Evolutionary conservation across 2,797 vertebrate genomes (phyloP).

Genomic region (Bradypodion ventrale): DNA sequence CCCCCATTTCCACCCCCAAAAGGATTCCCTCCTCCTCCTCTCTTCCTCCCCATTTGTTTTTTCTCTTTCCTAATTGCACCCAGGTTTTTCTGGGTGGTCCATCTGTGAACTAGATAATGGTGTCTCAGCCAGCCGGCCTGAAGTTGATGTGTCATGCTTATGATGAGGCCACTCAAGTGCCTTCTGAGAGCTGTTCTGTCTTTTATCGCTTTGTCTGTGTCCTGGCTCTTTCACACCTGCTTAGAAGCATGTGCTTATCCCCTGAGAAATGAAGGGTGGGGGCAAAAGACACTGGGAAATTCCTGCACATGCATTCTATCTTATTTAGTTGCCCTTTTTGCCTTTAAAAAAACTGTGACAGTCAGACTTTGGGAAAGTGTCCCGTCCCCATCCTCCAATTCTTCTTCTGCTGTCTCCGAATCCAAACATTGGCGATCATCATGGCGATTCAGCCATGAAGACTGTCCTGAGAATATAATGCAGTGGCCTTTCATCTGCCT

Average conservation of each 20-base stretch:
- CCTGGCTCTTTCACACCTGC: conserved; percentile 75
- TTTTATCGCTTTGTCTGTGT: conserved; percentile 70
- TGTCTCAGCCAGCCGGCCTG: conserved; percentile 65
- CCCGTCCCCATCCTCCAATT: too few relatives aligned
- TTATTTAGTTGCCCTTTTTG: conserved; percentile 20
- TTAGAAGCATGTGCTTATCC: conserved; percentile 53
- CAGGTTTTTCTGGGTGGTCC: conserved; percentile 80
- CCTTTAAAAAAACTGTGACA: background rate
- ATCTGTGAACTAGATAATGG: conserved; percentile 77
- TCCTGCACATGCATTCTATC: conserved; percentile 28
- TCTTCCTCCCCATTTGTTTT: conserved; percentile 62
- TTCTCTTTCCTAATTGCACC: conserved; percentile 70
- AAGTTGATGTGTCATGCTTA: conserved; percentile 65
- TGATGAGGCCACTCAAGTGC: conserved; percentile 70
- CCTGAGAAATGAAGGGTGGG: conserved; percentile 38
- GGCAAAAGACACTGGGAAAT: conserved; percentile 7
- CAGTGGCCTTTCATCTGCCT: too few relatives aligned
- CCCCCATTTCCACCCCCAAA: conserved; percentile 28
- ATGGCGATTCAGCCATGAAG: too few relatives aligned
- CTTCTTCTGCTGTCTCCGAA: too few relatives aligned
- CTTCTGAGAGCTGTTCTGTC: conserved; percentile 62
- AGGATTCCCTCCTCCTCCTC: background rate
- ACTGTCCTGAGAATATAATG: too few relatives aligned
- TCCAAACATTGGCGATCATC: too few relatives aligned
- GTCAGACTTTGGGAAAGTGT: too few relatives aligned